These are phyloP conservation scores for Musca domestica DNA, from an alignment of 1,140 invertebrate species.

Conservation along the genomic window DNA sequence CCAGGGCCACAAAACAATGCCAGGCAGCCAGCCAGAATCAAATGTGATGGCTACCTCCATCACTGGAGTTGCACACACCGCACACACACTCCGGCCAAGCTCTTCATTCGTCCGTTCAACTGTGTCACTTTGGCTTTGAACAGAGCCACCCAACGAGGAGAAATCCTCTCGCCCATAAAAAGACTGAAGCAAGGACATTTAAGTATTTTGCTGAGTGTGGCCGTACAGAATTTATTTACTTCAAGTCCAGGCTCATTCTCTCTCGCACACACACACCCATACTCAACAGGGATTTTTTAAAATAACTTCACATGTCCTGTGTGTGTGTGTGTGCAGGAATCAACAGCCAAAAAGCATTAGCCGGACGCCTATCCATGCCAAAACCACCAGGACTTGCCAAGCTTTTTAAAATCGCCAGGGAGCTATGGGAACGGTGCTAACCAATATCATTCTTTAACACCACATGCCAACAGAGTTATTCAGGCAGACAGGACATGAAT, in stretches of 20 bases:
- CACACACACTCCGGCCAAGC: neutral
- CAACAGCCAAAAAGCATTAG: constrained; percentile 22
- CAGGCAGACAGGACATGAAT: constrained; percentile 17
- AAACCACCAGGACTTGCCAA: too few species aligned
- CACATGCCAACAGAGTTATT: constrained; percentile 19
- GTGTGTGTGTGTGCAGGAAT: neutral
- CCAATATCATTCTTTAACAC: constrained; percentile 21
- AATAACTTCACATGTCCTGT: neutral
- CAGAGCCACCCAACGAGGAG: neutral
- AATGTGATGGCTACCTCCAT: neutral
- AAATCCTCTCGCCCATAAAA: neutral
- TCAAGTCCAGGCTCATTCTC: neutral
- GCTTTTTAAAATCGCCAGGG: too few species aligned
- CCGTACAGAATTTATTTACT: neutral
- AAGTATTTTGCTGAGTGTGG: constrained; percentile 1
- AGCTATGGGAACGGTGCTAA: neutral
- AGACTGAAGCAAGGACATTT: neutral
- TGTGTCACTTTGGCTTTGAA: constrained; percentile 10
- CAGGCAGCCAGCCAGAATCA: neutral
- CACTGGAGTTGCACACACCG: neutral
- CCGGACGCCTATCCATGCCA: neutral
- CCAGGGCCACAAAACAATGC: neutral
- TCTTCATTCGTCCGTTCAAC: neutral
- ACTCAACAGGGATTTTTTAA: neutral
- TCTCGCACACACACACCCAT: neutral